These are phyloP conservation scores for Lochmaea crataegi DNA, from an alignment of 2,888 invertebrate genomes.

Conservation along the genomic window DNA sequence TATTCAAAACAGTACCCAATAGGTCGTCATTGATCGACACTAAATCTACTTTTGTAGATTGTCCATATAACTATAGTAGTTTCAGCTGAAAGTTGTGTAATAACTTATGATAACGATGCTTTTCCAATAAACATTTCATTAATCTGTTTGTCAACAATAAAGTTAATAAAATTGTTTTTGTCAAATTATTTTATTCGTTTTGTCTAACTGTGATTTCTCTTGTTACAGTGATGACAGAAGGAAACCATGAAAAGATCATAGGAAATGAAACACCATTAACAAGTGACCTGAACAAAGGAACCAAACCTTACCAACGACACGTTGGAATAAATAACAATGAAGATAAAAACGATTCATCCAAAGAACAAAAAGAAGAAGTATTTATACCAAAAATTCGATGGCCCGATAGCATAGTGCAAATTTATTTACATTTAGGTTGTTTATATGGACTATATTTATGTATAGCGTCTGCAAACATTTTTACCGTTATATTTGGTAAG, in stretches of 20 bases:
- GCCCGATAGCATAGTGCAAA: slow-evolving; percentile 78
- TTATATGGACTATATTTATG: slow-evolving; percentile 78
- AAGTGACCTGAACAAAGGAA: slow-evolving; percentile 29
- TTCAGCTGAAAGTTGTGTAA: no score
- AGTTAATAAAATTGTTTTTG: neutral
- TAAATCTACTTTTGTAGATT: no score
- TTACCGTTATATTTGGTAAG: slow-evolving; percentile 81
- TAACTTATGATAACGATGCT: no score
- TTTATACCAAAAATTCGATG: slow-evolving; percentile 76
- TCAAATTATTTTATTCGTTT: neutral
- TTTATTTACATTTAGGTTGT: slow-evolving; percentile 76
- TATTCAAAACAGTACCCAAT: no score
- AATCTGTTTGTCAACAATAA: neutral
- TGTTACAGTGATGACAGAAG: slow-evolving; percentile 49
- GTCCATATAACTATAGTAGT: no score
- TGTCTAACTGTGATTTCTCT: slow-evolving; percentile 9
- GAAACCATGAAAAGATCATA: slow-evolving; percentile 36
- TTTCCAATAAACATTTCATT: no score
- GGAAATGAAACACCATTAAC: slow-evolving; percentile 38
- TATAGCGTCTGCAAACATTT: slow-evolving; percentile 70
- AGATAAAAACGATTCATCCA: slow-evolving; percentile 16
- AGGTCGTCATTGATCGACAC: no score
- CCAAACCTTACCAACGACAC: slow-evolving; percentile 35
- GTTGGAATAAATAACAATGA: slow-evolving; percentile 30
- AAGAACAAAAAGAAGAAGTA: slow-evolving; percentile 45